Evolutionary conservation across 2,113 vertebrate genomes (phyloP), one percentile per base, ranked within the genome.

Genomic region (Urocynchramus pylzowi): DNA sequence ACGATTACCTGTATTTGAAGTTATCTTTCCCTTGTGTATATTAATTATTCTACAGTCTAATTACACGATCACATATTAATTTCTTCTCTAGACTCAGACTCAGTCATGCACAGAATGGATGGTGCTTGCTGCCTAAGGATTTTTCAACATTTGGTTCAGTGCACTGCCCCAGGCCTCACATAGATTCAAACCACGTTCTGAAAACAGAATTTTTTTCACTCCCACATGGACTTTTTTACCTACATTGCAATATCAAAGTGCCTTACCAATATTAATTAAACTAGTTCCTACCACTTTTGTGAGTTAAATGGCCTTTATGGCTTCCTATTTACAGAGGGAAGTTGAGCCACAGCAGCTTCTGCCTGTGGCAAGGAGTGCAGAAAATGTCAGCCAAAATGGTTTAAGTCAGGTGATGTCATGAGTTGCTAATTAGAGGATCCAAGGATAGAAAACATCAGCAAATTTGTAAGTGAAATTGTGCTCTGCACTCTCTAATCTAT

Each of bases 11-110:
- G 30, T 76, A 75, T 65, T 87, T 91, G 77, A 95, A 90, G 28
- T 65, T 76, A 64, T 60, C 28, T 35, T 70, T 91, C 94, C 87
- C 87, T 65, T 69, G 94, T 73, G 80, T 64, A 69, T 79, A 79
- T 76, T 87, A 91, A 96, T 94, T 94, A 91, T 91, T 64, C 70
- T 80, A 16, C 65, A 94, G 41, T 77, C 49, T 94, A 96, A 96
- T 96, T 95, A 93, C 57, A 80, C 1, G 1, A 95, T 76, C 77
- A 68, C 26, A 54, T 71, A 93, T 68, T 95, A 53, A 28, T 92
- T 92, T 91, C 86, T 82, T 27, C 41, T 76, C 41, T 39, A 60
- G 70, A 85, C 54, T 89, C 39, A 89, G 64, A n/a, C 31, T 83
- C 63, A 80, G 57, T 67, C 89, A 89, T 83, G 81, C 75, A 95